Base-by-base conservation (phyloP, 2,113 vertebrate species). In the human (Homo sapiens) region DNA sequence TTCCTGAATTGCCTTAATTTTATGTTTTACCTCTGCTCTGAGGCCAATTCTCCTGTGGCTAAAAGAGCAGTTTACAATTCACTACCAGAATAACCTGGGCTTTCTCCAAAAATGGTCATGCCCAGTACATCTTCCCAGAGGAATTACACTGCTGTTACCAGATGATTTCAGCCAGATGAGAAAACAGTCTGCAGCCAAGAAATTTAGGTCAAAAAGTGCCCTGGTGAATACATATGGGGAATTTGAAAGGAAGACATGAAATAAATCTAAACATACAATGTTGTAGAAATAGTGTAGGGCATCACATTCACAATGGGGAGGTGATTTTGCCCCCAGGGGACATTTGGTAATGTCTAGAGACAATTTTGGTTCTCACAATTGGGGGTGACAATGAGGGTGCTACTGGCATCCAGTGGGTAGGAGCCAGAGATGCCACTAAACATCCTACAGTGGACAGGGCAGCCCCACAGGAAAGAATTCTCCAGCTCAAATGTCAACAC, bases 201-300 rank as follows among this genome's bases (percentile, higher is more conserved):
- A 30, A 59, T 50, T 48, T 14, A 27, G 50, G 43, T 40, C 30
- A 23, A 43, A 59, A 48, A 1, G 59, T 40, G 68, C 38, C n/a
- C 72, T 52, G 61, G 55, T 35, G 50, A 13, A 13, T 25, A 45
- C 20, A 11, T 0, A 6, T 0, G 23, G 76, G 16, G 20, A 17
- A 12, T 45, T 32, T 11, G 57, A 45, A 13, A 91, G 96, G 64
- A 38, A 18, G 61, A 30, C 3, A 9, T 57, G n/a, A 72, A 70
- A 23, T 23, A 11, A 20, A 3, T 8, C 38, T 30, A 18, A 64
- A 23, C 14, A 45, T 8, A 14, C 3, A 25, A 1, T 1, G 4
- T 43, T 32, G 1, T 13, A 16, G 20, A 30, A 20, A 12, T 5
- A 18, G 0, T 3, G 17, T 1, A 5, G 40, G 40, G 3, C 12